Evolutionary conservation across 2,888 invertebrate genomes (phyloP), one percentile per base, ranked within the genome.

Genomic region (Nysson spinosus): DNA sequence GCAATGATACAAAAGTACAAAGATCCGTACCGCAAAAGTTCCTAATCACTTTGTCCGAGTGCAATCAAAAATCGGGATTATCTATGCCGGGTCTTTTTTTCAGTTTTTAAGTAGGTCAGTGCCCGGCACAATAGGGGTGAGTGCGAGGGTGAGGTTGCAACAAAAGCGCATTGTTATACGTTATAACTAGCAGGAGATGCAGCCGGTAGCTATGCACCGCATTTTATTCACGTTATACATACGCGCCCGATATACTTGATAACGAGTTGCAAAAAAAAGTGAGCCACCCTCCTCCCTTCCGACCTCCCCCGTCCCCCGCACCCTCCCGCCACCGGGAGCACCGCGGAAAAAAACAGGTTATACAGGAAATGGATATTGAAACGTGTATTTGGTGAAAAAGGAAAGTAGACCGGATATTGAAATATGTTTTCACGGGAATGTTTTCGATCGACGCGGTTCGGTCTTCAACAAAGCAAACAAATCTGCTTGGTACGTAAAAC

Each of bases 331-430:
- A n/a, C n/a, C n/a, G 1, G 22, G 32, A 28, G 19, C 14, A 34
- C 19, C 30, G n/a, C 17, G 35, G 28, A 24, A 42, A 47, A 54
- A 46, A 46, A 57, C 62, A 64, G 54, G 63, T 57, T 68, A 73
- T 67, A 57, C 62, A 68, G 75, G 70, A 80, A 80, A 80, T 80
- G 79, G 80, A 81, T 80, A 81, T 80, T 76, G 81, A 74, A 80
- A 72, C 74, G 71, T 56, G 60, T 72, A 69, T 78, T 77, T 69
- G 64, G 64, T 54, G 72, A 69, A 67, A 66, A 69, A 73, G 66
- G 64, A 80, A 78, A 77, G 77, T 77, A 70, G 72, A 69, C 70
- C 76, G 79, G 80, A 81, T 82, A 82, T 82, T 80, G 80, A 80
- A 82, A 81, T 80, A 79, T 79, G 79, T 80, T 81, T 75, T 65